Base-by-base conservation (phyloP, 2,888 invertebrate species). In the Caenorhabditis sp. region DNA sequence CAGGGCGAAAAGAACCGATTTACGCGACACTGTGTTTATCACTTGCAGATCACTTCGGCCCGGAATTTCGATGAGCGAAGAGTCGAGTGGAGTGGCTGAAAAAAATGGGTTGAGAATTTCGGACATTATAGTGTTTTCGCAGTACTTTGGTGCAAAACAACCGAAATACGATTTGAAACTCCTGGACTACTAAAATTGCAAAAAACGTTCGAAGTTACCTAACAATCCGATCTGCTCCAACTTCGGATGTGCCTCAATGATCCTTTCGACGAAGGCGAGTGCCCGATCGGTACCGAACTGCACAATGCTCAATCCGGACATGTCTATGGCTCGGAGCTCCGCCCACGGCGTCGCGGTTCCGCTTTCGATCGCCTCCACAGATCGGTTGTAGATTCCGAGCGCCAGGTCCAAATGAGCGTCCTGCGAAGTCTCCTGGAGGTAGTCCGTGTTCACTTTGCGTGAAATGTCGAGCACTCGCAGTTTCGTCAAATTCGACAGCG, bases 71-170 rank as follows among this genome's bases (percentile, higher is more conserved):
- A 63, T 27, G 17, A 53, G 35, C 17, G 63, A 72, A 1, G 71
- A 58, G 43, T 83, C 82, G 20, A 83, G 73, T 0, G 83, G 82
- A 8, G 83, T 83, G 11, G 80, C 83, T 79, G 32, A 20, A 70
- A 74, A 48, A 13, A 15, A 15, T 5, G 35, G 2, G 15, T 32
- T 24, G 13, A 32, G 3, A 45, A 6, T 45, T 9, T 32, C 5
- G n/a, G n/a, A n/a, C n/a, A n/a, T n/a, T n/a, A n/a, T n/a, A n/a
- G n/a, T n/a, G n/a, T n/a, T n/a, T n/a, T n/a, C n/a, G n/a, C n/a
- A n/a, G n/a, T n/a, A n/a, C n/a, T n/a, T n/a, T n/a, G n/a, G n/a
- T n/a, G n/a, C n/a, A n/a, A n/a, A n/a, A n/a, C n/a, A n/a, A n/a
- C n/a, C n/a, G n/a, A n/a, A n/a, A n/a, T n/a, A n/a, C n/a, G n/a